Evolutionary conservation across 2,797 vertebrate genomes (phyloP), one percentile per base, ranked within the genome.

Genomic region (Podarcis siculus): DNA sequence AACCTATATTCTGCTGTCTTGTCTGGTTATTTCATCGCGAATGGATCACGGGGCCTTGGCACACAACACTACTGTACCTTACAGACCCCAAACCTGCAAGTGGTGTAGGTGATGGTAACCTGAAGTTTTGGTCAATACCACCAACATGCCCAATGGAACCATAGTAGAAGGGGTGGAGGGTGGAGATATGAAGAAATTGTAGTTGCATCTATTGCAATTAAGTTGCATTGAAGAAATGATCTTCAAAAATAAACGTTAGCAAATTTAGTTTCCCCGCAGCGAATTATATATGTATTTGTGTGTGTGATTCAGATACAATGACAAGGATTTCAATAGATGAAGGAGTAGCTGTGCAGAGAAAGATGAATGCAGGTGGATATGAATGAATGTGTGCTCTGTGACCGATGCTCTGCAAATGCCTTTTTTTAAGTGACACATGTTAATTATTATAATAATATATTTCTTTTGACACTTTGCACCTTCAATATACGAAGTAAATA

Each of bases 401-500:
- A 49, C 49, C 45, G 27, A 81, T 49, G 6, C 19, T 12, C 58
- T 45, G 37, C 76, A 85, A 75, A 76, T 55, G 10, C 42, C 32
- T 32, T 83, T 55, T 45, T 45, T 55, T 61, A 84, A 78, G 21
- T 25, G 78, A 69, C 42, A 37, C 17, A 23, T 39, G 9, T 2
- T 49, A 55, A 84, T 84, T 61, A 17, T 25, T 71, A 58, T 88
- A 88, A 88, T 88, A 61, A 83, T 79, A 84, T 5, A 32, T 73
- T 72, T 21, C 58, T 23, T 25, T 67, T 78, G 67, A 12, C n/a
- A 79, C 27, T 45, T 84, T 30, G 45, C 13, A 25, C n/a, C 66
- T 85, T 37, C 23, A 55, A 64, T 81, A 85, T 32, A 45, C 23
- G 49, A 89, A 82, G 35, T 4, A 30, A 45, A 81, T 45, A 78